Evolutionary conservation across 1,140 invertebrate species (phyloP).

Genomic region (Cydia fagiglandana): DNA sequence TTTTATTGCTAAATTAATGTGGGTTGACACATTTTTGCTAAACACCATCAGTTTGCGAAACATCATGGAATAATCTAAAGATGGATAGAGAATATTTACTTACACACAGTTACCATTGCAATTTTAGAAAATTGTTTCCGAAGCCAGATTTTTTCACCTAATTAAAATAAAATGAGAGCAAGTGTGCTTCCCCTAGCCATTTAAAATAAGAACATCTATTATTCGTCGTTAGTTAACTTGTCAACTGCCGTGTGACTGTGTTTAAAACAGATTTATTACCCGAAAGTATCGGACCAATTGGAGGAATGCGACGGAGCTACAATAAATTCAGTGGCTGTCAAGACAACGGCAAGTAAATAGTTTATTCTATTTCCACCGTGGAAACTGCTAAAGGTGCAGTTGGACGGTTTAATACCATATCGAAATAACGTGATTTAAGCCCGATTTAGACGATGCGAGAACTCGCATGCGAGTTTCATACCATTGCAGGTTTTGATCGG

Average conservation of each 20-base stretch:
- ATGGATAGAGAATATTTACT: too few relatives aligned
- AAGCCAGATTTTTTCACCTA: not conserved
- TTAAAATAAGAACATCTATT: conserved; percentile 12
- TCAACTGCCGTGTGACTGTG: conserved; percentile 19
- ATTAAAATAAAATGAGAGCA: not conserved
- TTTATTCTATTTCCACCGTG: conserved; percentile 2
- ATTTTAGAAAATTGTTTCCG: not conserved
- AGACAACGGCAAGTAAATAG: conserved; percentile 3
- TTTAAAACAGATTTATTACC: conserved; percentile 27
- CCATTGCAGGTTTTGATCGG: too few relatives aligned
- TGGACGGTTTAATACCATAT: not conserved
- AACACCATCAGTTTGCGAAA: too few relatives aligned
- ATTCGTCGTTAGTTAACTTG: conserved; percentile 24
- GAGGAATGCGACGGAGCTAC: conserved; percentile 5
- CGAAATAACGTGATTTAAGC: not conserved
- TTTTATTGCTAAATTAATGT: too few relatives aligned
- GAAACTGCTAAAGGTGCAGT: not conserved
- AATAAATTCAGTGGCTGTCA: conserved; percentile 24
- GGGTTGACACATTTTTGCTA: too few relatives aligned
- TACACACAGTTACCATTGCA: too few relatives aligned
- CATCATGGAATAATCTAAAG: too few relatives aligned
- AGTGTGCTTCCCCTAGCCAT: not conserved
- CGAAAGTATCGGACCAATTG: conserved; percentile 16
- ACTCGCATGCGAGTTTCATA: too few relatives aligned
- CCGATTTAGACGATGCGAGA: too few relatives aligned